phyloP scores from a whole-genome alignment of 1,140 invertebrate genomes.

The Drosophila persimilis region DNA sequence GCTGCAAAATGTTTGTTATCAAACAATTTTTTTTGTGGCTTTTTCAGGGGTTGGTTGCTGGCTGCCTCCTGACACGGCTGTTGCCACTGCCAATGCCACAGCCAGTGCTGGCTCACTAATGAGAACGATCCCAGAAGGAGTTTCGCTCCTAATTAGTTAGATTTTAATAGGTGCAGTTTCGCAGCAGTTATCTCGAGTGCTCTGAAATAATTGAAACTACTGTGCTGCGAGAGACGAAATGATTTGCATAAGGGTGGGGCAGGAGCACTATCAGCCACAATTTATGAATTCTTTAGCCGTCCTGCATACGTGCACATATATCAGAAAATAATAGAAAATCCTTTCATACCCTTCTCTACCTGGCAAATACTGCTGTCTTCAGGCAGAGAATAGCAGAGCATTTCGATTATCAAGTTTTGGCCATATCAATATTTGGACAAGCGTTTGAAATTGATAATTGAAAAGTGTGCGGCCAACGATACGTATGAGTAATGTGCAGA shows the following conservation, averaged over 20 bases:
- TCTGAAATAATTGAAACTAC: constrained; percentile 40
- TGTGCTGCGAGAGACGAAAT: constrained; percentile 9
- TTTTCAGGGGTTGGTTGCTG: background rate
- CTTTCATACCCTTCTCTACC: too few relatives aligned
- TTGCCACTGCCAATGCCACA: background rate
- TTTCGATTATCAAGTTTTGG: constrained; percentile 54
- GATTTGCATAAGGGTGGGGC: constrained; percentile 25
- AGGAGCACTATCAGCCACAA: background rate
- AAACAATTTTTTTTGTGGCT: constrained; percentile 38
- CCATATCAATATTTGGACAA: constrained; percentile 57
- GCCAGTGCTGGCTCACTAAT: constrained; percentile 27
- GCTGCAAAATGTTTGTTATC: constrained; percentile 58
- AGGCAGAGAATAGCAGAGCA: constrained; percentile 18
- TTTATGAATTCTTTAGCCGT: constrained; percentile 18
- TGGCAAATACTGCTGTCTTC: too few relatives aligned
- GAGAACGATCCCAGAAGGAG: constrained; percentile 19
- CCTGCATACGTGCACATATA: too few relatives aligned
- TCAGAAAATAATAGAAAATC: constrained; percentile 39
- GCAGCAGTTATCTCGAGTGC: constrained; percentile 10
- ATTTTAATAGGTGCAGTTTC: constrained; percentile 42
- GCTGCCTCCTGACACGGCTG: background rate
- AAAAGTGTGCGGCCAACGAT: constrained; percentile 51
- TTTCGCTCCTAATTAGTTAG: constrained; percentile 41
- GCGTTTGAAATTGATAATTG: constrained; percentile 57
- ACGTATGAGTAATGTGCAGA: constrained; percentile 52